These are phyloP conservation scores for Acanthornis magna DNA, from an alignment of 2,797 vertebrate species.

Conservation along the genomic window DNA sequence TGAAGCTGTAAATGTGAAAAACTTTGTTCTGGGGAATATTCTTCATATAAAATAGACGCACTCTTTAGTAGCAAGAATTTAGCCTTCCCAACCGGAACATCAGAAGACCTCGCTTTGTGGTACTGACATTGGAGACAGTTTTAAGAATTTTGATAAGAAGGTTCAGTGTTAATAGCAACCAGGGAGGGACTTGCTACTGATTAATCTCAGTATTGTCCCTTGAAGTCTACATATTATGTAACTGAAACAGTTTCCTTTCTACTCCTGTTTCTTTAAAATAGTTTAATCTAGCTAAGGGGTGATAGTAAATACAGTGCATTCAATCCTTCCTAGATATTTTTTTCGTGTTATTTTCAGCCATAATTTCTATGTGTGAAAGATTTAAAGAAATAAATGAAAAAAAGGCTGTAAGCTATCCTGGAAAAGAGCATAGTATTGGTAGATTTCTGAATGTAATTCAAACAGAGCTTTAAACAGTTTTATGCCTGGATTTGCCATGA, in stretches of 20 bases:
- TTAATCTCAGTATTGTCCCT: not conserved
- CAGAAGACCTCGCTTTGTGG: not conserved
- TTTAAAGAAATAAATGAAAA: not conserved
- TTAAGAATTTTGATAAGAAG: not conserved
- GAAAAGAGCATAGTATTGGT: not conserved
- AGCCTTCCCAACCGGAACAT: not conserved
- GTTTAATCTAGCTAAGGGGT: not conserved
- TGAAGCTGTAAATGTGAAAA: not conserved
- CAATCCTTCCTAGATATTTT: not conserved
- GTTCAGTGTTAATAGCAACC: not conserved
- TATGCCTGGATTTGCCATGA: not conserved
- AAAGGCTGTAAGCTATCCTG: not conserved
- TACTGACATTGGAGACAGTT: not conserved
- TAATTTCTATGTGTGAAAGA: not conserved
- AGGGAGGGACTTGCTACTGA: not conserved
- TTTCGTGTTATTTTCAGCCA: not conserved
- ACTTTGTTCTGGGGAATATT: not conserved
- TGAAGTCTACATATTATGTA: not conserved
- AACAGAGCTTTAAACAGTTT: not conserved
- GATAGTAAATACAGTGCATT: not conserved
- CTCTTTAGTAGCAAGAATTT: not conserved
- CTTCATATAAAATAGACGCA: not conserved
- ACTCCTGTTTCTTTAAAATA: not conserved
- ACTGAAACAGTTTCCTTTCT: not conserved
- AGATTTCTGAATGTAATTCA: not conserved